Conservation (phyloP, 2,113 vertebrate species). For the Spheniscus mendiculus region DNA sequence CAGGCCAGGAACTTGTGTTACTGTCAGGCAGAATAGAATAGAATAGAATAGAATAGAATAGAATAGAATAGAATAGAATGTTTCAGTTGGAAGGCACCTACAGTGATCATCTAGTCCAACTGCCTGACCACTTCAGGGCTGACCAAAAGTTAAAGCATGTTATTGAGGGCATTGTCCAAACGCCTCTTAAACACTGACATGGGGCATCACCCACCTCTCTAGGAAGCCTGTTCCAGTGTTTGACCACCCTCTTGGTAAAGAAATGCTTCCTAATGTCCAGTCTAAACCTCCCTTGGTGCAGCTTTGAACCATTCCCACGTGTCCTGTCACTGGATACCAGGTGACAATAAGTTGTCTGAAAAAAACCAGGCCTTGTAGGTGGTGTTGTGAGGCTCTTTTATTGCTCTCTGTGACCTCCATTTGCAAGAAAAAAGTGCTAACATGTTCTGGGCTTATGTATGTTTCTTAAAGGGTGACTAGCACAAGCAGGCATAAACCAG, state of each 20-base stretch:
- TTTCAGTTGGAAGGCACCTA: background rate
- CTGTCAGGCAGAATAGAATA: background rate
- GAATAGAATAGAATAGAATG: too few species aligned
- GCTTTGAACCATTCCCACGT: background rate
- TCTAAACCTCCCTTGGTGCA: background rate
- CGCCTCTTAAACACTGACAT: background rate
- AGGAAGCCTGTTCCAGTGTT: background rate
- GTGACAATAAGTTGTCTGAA: background rate
- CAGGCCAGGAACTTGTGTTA: background rate
- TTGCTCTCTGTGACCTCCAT: background rate
- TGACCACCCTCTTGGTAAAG: background rate
- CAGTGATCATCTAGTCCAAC: background rate
- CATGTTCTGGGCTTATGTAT: background rate
- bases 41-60: background rate
- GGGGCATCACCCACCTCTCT: background rate
- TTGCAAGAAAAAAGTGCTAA: background rate
- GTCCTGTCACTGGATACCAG: background rate
- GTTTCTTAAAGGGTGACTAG: background rate
- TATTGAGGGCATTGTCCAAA: background rate
- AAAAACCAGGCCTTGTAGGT: background rate
- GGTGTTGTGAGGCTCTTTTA: background rate
- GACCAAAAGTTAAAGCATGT: background rate
- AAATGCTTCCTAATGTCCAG: background rate
- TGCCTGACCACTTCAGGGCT: background rate
- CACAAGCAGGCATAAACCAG: background rate